Evolutionary conservation across 2,113 vertebrate genomes (phyloP), one percentile per base, ranked within the genome.

Genomic region (Turnix velox): DNA sequence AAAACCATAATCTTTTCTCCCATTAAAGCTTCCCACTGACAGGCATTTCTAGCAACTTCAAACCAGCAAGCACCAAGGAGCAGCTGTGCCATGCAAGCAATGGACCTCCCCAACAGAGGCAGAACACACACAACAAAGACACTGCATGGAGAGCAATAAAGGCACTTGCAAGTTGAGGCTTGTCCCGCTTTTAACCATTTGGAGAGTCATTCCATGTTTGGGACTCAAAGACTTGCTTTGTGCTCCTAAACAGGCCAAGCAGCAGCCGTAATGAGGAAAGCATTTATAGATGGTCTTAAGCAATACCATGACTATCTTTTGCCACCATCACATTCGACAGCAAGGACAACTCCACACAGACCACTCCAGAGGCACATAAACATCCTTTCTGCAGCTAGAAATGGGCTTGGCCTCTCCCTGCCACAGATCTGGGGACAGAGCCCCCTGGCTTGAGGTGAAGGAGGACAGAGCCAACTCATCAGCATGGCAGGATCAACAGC

Each of bases 191-290:
- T 76, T 62, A 94, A 76, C 87, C 92, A 91, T 91, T 82, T 66
- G 74, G 71, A 91, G 62, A 92, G 74, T 39, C 74, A n/a, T 77
- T 23, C 28, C 6, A 43, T 37, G 46, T 69, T 67, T 55, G 18
- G 71, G 75, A 96, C 92, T 96, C 95, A 94, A 96, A 95, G 81
- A 49, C 66, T 91, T 87, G 39, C 87, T 96, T 91, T 96, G 94
- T 95, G 81, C 63, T 94, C 66, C 55, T 31, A 8, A 42, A 85
- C 68, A 88, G 66, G 43, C 69, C 65, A 91, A 85, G 1, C 3
- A 73, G 75, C 42, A 75, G 61, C 74, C 7, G 3, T 31, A 58
- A 62, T 0, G 62, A 89, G 66, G n/a, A 74, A 42, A 79, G 27
- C 0, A 0, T 79, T 84, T 85, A 84, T 12, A 84, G 73, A 3